Percentiles rank a stretch among this genome's conserved stretches.
These are phyloP conservation scores for Rachycentron canadum DNA, from an alignment of 2,797 vertebrate species.

Conservation along the genomic window DNA sequence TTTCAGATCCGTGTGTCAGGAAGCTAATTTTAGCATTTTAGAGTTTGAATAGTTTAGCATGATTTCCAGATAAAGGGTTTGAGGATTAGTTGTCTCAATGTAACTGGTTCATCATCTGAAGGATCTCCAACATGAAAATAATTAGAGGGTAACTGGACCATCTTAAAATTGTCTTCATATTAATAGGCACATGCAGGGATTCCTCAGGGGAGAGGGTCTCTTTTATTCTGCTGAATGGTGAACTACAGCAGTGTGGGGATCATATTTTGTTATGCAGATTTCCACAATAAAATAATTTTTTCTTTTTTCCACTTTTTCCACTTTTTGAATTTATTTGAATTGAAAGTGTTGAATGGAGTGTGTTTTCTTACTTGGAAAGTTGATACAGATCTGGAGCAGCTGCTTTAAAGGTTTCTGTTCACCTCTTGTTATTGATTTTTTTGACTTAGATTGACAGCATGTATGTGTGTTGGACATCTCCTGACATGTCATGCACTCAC, in stretches of 20 bases:
- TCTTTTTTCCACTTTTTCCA: no score
- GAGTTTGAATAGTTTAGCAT: conserved; percentile 9
- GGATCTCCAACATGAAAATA: conserved; percentile 31
- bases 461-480: conserved; percentile 22
- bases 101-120: conserved; percentile 5
- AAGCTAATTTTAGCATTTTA: conserved; percentile 3
- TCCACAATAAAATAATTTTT: no score
- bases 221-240: conserved; percentile 29
- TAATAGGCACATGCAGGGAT: conserved; percentile 37
- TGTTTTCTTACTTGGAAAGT: neutral
- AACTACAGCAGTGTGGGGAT: conserved; percentile 3
- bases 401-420: neutral
- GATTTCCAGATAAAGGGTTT: conserved; percentile 8
- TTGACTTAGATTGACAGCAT: no score
- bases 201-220: conserved; percentile 3
- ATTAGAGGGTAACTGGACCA: conserved; percentile 50
- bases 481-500: conserved; percentile 79
- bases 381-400: neutral
- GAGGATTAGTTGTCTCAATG: conserved; percentile 14
- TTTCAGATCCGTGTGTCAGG: conserved; percentile 49
- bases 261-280: conserved; percentile 3
- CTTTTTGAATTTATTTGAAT: neutral
- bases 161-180: conserved; percentile 52
- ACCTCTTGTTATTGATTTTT: no score
- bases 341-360: neutral